phyloP scores from a whole-genome alignment of 2,797 vertebrate genomes.

The Melanogrammus aeglefinus region DNA sequence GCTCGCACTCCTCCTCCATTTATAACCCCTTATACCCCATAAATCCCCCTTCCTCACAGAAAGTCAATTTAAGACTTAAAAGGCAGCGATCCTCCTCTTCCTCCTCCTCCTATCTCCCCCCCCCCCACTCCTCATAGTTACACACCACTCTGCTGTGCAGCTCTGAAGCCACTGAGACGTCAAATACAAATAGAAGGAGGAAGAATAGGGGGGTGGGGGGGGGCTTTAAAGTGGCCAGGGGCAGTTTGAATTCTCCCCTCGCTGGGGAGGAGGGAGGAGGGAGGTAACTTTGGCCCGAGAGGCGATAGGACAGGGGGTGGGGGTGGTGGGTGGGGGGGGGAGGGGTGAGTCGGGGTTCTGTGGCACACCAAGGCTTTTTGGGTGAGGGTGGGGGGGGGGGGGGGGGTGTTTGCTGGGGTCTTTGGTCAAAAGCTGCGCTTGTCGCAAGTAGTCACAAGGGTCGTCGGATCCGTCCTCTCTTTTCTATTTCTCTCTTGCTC shows the following conservation, averaged over 20 bases:
- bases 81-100: conserved; percentile 53
- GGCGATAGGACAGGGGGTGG: too few relatives aligned
- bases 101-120: conserved; percentile 23
- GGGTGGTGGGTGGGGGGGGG: too few relatives aligned
- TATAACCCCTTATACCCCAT: conserved; percentile 70
- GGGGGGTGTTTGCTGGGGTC: too few relatives aligned
- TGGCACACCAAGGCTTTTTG: too few relatives aligned
- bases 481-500: not conserved
- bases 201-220: not conserved
- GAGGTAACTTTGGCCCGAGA: too few relatives aligned
- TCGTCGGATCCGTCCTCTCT: not conserved
- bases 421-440: too few relatives aligned
- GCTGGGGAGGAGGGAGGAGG: not conserved
- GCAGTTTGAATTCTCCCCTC: conserved; percentile 36
- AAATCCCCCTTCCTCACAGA: conserved; percentile 72
- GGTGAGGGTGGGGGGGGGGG: too few relatives aligned
- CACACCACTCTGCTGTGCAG: conserved; percentile 19
- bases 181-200: conserved; percentile 22
- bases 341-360: too few relatives aligned
- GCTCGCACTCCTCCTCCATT: conserved; percentile 58
- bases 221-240: conserved; percentile 33
- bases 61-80: conserved; percentile 74
- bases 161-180: conserved; percentile 54
- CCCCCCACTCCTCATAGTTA: conserved; percentile 28
- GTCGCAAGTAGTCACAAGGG: too few relatives aligned